These are phyloP conservation scores for Rallus crepitans DNA, from an alignment of 2,797 vertebrate species.

Conservation along the genomic window DNA sequence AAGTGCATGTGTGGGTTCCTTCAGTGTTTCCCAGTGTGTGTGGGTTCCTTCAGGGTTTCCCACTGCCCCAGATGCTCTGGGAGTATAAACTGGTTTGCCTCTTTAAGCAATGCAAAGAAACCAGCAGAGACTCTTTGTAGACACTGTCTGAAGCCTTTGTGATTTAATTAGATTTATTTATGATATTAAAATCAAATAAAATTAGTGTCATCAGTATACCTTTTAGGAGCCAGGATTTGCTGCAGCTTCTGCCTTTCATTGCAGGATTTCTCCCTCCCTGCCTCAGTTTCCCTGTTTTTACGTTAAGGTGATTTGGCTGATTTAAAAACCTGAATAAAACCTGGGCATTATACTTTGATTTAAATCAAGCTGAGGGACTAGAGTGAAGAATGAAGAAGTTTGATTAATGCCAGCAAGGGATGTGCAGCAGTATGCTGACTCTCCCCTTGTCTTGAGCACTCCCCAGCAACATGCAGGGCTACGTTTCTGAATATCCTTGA, in stretches of 20 bases:
- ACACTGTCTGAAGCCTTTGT: background rate
- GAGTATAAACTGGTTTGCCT: background rate
- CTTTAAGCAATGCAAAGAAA: background rate
- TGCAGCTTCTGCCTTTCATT: background rate
- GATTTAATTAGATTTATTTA: background rate
- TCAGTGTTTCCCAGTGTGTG: background rate
- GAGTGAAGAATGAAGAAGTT: background rate
- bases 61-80: background rate
- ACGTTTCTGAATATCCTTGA: background rate
- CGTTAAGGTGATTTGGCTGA: background rate
- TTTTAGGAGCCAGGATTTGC: background rate
- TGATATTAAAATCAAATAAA: background rate
- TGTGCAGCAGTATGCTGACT: background rate
- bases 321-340: background rate
- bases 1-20: background rate
- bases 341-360: background rate
- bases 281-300: background rate
- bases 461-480: background rate
- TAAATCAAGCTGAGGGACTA: background rate
- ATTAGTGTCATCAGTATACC: background rate
- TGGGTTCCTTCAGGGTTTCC: background rate
- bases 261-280: background rate
- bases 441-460: background rate
- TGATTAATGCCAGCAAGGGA: background rate
- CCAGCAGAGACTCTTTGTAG: background rate